These are phyloP conservation scores for Larimichthys crocea DNA, from an alignment of 2,113 vertebrate species.

Conservation along the genomic window DNA sequence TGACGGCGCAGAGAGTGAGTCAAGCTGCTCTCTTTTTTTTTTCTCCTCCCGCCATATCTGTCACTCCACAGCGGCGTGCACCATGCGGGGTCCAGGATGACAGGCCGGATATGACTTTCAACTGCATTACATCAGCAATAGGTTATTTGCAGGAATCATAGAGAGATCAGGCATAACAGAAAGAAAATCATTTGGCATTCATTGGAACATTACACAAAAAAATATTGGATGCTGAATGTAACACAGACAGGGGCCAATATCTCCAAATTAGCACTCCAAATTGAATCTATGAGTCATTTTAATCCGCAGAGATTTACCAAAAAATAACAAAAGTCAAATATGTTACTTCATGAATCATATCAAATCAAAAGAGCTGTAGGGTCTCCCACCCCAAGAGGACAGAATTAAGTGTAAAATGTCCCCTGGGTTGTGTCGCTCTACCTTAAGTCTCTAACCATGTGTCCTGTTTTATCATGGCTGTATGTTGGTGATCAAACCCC, in stretches of 20 bases:
- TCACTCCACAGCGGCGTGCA: constrained; percentile 22
- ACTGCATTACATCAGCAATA: constrained; percentile 39
- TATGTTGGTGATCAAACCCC: neutral
- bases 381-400: neutral
- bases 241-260: neutral
- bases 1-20: constrained; percentile 49
- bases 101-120: constrained; percentile 33
- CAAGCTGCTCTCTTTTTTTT: constrained; percentile 60
- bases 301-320: neutral
- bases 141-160: constrained; percentile 4
- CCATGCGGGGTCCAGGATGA: constrained; percentile 12
- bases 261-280: neutral
- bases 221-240: neutral
- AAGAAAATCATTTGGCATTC: neutral
- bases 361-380: neutral
- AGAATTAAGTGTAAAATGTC: constrained; percentile 11
- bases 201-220: neutral
- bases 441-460: neutral
- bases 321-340: neutral
- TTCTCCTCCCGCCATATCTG: constrained; percentile 12
- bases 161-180: neutral
- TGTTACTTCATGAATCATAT: neutral
- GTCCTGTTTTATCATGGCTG: constrained; percentile 5
- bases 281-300: neutral
- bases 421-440: constrained; percentile 11